Base-by-base conservation (phyloP, 2,888 invertebrate genomes). In the Beris morrisii region DNA sequence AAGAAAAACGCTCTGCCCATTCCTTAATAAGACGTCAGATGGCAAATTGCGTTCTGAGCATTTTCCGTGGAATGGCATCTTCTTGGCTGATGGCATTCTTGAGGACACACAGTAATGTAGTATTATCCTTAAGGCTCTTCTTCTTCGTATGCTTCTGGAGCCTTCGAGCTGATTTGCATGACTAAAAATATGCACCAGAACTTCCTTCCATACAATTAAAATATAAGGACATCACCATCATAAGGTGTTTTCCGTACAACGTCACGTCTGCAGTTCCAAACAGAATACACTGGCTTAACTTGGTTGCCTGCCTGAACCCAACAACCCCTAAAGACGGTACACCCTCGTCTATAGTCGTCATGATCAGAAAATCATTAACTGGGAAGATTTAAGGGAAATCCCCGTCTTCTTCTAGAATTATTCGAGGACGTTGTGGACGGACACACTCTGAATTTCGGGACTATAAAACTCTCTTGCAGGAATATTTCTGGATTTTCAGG, bases 321-420 rank as follows among this genome's bases (percentile, higher is more conserved):
- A 38, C 38, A 38, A 38, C 38, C 5, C 38, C 38, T 9, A 22
- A 22, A 22, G 22, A 22, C 38, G 5, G 38, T 38, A 38, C 5
- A 9, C 9, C 9, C 38, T 38, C 38, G 5, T 38, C 38, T 38
- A 38, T 48, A 15, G 45, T 28, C 63, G 63, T 59, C 66, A 66
- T 68, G 66, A 68, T 68, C 68, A 68, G 66, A 68, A 68, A 68
- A 68, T 66, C 68, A 68, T 68, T 68, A 68, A 68, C 68, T 68
- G 53, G 13, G 54, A 66, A 64, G 66, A 68, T 66, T 68, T 66
- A 68, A 66, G 57, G n/a, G 55, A 13, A 57, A 66, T 63, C 66
- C 63, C 61, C 68, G 46, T 58, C 43, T 57, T 65, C 55, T n/a
- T 22, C 22, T 45, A 12, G 31, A 13, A 38, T 38, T 38, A 38